Base-by-base conservation (phyloP, 2,888 invertebrate species). In the Alitta virens region DNA sequence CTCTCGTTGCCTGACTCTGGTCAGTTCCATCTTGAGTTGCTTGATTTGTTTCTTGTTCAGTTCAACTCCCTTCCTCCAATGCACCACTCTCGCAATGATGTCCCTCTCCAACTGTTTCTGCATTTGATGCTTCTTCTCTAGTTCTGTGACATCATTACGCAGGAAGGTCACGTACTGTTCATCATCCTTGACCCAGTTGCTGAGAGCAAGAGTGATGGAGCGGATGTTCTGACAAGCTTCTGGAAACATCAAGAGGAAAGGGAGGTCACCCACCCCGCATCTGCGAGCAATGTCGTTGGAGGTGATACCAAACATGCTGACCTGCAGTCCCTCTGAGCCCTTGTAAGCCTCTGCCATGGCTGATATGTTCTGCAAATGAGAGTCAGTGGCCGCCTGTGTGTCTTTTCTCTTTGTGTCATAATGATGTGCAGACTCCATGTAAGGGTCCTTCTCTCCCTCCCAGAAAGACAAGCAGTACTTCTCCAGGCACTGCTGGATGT, bases 391-490 rank as follows among this genome's bases (percentile, higher is more conserved):
- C 16, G 66, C 49, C 2, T 62, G 65, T 46, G 75, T 69, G 26
- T 75, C 77, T 16, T 65, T 60, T 50, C 72, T 63, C 65, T 75
- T 74, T 58, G 70, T 70, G 62, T 77, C 75, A 63, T 77, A 76
- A 58, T 74, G 75, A 3, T 71, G 68, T 9, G 74, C 74, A 3
- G 75, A 75, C 63, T 76, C 75, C 58, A 76, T 59, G 63, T 74
- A 75, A 1, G 62, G 16, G 57, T 77, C 75, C 0, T 71, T 46
- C 26, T 43, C 73, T 7, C 72, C 72, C 12, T 65, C 57, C 25
- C 69, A 71, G 64, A 76, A 78, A 62, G 75, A 75, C 51, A 70
- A 64, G 62, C 75, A 75, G 60, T 78, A 78, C 62, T 72, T 75
- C 33, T 63, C 64, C 69, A 75, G 72, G 58, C 70, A 76, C 18